Conservation (phyloP, 2,797 vertebrate species). For the Bufotes viridis region DNA sequence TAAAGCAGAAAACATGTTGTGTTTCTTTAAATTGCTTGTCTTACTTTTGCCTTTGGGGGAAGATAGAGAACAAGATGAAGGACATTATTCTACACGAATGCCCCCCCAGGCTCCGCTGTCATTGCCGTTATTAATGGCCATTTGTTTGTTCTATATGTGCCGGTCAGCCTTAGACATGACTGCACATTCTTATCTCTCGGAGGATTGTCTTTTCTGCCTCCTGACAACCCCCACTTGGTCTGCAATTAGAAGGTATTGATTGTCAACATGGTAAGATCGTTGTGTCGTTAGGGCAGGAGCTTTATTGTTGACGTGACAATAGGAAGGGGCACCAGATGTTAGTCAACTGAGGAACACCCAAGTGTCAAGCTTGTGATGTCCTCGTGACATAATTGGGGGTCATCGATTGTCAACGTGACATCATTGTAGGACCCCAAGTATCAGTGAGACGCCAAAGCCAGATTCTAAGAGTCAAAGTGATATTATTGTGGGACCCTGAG, state of each 20-base stretch:
- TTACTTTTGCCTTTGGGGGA: slow-evolving; percentile 55
- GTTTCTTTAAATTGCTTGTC: slow-evolving; percentile 52
- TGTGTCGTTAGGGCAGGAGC: not conserved
- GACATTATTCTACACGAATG: slow-evolving; percentile 43
- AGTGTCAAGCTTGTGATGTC: not conserved
- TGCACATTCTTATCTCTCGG: slow-evolving; percentile 20
- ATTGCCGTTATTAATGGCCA: slow-evolving; percentile 39
- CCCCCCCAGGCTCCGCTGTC: slow-evolving; percentile 48
- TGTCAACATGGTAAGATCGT: not conserved
- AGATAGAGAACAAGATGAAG: slow-evolving; percentile 51
- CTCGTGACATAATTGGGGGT: no score
- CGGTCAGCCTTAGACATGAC: slow-evolving; percentile 16
- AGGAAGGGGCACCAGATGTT: not conserved
- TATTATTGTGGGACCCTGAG: not conserved
- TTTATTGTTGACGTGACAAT: not conserved
- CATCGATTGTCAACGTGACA: not conserved
- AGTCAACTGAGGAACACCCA: not conserved
- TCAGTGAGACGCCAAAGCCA: not conserved
- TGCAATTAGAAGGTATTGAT: not conserved
- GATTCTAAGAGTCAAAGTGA: no score
- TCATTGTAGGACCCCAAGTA: not conserved
- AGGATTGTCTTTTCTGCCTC: not conserved
- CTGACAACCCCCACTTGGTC: not conserved
- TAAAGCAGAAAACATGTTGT: slow-evolving; percentile 19
- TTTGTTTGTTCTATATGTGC: slow-evolving; percentile 36